Percentiles rank a stretch among this genome's conserved stretches.
These are phyloP conservation scores for Dromiciops gliroides DNA, from an alignment of 2,113 vertebrate species.

Conservation along the genomic window DNA sequence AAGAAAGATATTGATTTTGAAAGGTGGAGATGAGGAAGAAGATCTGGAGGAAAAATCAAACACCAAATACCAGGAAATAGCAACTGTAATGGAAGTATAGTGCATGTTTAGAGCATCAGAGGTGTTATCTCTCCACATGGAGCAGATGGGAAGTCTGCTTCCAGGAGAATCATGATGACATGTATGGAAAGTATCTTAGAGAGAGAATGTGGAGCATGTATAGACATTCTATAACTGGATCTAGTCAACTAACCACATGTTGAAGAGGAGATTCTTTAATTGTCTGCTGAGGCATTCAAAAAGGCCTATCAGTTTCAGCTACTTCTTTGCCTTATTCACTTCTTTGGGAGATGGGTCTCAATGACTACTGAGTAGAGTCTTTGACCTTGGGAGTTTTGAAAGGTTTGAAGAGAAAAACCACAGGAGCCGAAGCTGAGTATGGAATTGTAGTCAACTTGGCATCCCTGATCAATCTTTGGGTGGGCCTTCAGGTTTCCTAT, in stretches of 20 bases:
- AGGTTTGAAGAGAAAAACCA: background rate
- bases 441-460: background rate
- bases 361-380: background rate
- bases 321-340: background rate
- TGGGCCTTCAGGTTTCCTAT: background rate
- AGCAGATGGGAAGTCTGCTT: background rate
- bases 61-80: background rate
- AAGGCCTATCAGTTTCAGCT: background rate
- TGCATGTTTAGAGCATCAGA: background rate
- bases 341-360: background rate
- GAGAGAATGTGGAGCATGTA: background rate
- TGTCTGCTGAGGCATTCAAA: background rate
- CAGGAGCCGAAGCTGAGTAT: background rate
- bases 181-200: background rate
- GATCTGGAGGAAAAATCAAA: background rate
- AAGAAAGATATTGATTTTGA: background rate
- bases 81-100: background rate
- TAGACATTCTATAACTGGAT: background rate
- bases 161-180: background rate
- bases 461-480: background rate
- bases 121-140: background rate
- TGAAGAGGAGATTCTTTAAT: background rate
- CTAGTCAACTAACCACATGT: background rate
- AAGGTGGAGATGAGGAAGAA: background rate
- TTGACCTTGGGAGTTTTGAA: background rate